Conservation (phyloP, 1,140 invertebrate genomes). For the Delia radicum region DNA sequence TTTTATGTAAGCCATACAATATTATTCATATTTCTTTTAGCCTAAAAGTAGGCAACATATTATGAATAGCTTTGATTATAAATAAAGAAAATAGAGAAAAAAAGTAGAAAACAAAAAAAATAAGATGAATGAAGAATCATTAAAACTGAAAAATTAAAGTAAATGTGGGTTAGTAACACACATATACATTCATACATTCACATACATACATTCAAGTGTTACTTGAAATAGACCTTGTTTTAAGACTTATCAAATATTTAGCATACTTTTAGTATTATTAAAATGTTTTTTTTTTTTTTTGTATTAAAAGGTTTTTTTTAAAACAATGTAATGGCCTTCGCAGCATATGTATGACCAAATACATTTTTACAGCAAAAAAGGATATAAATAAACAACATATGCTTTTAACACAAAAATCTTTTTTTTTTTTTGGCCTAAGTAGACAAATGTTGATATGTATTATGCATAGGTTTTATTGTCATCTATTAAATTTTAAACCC, state of each 20-base stretch:
- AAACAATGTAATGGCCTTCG: neutral
- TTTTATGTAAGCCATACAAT: neutral
- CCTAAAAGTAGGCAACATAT: slow-evolving; percentile 1
- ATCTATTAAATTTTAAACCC: too few relatives aligned
- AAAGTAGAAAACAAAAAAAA: neutral
- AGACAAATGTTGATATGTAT: too few relatives aligned
- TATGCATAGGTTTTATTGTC: too few relatives aligned
- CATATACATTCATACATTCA: neutral
- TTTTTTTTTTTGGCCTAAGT: too few relatives aligned
- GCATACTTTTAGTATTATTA: neutral
- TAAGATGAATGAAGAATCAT: slow-evolving; percentile 4
- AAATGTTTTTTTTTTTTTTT: neutral
- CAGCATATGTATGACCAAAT: neutral
- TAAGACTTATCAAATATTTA: slow-evolving; percentile 2
- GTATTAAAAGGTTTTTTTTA: neutral
- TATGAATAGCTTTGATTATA: neutral
- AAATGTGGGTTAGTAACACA: neutral
- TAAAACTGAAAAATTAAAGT: neutral
- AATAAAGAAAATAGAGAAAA: neutral
- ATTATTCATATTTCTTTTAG: neutral
- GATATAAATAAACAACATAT: too few relatives aligned
- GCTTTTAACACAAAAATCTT: too few relatives aligned
- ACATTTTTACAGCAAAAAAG: too few relatives aligned
- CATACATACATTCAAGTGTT: neutral
- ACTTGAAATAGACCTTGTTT: neutral